These are phyloP conservation scores for Paraescarpia echinospica DNA, from an alignment of 1,140 invertebrate genomes.

Conservation along the genomic window DNA sequence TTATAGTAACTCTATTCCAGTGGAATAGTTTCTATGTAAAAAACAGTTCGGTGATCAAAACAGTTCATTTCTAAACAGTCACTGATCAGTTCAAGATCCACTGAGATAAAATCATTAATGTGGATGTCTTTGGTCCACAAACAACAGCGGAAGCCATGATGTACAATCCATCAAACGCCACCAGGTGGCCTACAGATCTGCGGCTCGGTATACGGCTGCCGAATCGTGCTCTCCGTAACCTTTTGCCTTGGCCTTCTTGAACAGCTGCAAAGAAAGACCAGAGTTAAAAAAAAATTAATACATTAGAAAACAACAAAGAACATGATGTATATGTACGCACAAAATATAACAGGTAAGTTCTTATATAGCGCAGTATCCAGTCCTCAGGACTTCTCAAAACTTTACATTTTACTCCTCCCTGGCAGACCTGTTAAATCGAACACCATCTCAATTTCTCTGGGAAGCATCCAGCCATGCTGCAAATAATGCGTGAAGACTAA, in stretches of 20 bases:
- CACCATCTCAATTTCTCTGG: too few species aligned
- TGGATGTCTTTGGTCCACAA: background rate
- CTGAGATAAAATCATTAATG: background rate
- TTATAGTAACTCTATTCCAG: background rate
- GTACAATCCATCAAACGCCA: background rate
- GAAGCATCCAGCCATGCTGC: too few species aligned
- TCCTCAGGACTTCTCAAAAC: too few species aligned
- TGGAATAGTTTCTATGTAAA: background rate
- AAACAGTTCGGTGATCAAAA: background rate
- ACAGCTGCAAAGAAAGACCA: constrained; percentile 28
- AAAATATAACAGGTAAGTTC: too few species aligned
- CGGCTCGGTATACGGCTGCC: constrained; percentile 27
- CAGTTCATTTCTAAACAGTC: background rate
- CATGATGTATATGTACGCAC: too few species aligned
- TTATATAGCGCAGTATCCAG: too few species aligned
- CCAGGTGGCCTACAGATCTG: constrained; percentile 19
- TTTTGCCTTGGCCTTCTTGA: constrained; percentile 31
- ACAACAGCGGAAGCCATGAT: background rate
- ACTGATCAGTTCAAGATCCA: background rate
- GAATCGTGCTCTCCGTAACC: constrained; percentile 29
- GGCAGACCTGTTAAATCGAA: too few species aligned
- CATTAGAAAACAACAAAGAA: background rate
- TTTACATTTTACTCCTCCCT: too few species aligned
- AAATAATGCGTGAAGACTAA: too few species aligned
- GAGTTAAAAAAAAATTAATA: background rate